Evolutionary conservation across 1,140 invertebrate species (phyloP), one percentile per base, ranked within the genome.

Genomic region (Drepana arcuata): DNA sequence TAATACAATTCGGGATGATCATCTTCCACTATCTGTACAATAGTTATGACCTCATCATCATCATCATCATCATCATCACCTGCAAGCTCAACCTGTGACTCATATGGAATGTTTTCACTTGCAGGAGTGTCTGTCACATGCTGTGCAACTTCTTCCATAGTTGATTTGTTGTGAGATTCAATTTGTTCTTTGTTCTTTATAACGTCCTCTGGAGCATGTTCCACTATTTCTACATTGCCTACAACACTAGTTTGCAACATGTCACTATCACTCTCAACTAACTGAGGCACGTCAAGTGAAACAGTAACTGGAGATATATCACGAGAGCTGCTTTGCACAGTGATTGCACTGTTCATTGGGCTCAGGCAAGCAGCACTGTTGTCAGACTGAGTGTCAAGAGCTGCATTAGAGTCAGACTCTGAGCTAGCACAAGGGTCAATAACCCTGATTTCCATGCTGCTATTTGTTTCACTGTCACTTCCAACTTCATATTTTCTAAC

Each of bases 11-110:
- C 75, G 36, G 65, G 63, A 36, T 81, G 61, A 38, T 81, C 80
- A 60, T 84, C 83, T 41, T 83, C 80, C 10, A 84, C 68, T 36
- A 84, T 84, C 61, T 83, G 79, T 13, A 81, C 78, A 40, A 84
- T 60, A 1, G 83, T 84, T 12, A 83, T 82, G 15, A 83, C 64
- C 50, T 84, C 83, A 57, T 83, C 77, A 57, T 81, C 81, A 57
- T 72, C 72, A 46, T 59, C 53, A n/a, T 21, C 56, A 67, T 72
- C 68, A 24, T 64, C 69, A 36, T 6, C 24, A 65, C 50, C 23
- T 69, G n/a, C n/a, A n/a, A n/a, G n/a, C n/a, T n/a, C n/a, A n/a
- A n/a, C 67, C 26, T 66, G 51, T 14, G 46, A 31, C 21, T 57
- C 70, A 15, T 59, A 32, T 45, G 57, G 62, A 49, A 61, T 56